A percentile compares a stretch with the other conserved stretches of the same genome.
phyloP scores from a whole-genome alignment of 2,888 invertebrate species.

The Drosophila nr. perissopoda region DNA sequence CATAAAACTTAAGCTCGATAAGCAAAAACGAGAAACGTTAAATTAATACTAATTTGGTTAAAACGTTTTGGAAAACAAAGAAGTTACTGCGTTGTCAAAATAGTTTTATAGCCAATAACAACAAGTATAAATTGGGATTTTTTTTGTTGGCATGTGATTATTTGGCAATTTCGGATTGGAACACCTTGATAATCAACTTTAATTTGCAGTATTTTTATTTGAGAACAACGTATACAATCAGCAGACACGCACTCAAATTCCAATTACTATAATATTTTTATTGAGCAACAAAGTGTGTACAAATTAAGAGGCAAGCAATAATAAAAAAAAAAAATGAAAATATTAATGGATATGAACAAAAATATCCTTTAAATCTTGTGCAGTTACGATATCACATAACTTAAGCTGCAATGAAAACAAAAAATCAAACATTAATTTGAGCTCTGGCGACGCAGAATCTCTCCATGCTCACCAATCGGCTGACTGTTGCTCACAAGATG shows the following conservation, averaged over 20 bases:
- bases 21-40: not conserved
- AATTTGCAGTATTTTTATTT: not conserved
- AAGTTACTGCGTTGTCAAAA: not conserved
- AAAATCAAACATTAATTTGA: conserved; percentile 1
- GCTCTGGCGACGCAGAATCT: not conserved
- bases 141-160: not conserved
- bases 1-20: not conserved
- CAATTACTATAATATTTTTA: conserved; percentile 5
- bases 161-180: not conserved
- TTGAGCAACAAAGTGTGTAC: conserved; percentile 8
- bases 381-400: not conserved
- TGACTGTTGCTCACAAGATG: conserved; percentile 9
- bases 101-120: not conserved
- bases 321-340: not conserved
- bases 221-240: conserved; percentile 1
- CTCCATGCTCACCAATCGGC: conserved; percentile 25
- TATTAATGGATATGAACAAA: not conserved
- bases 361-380: conserved; percentile 1
- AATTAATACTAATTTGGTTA: not conserved
- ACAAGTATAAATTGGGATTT: not conserved
- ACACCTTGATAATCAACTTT: not conserved
- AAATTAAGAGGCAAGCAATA: not conserved
- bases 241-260: conserved; percentile 1
- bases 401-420: conserved; percentile 12
- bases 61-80: not conserved